These are phyloP conservation scores for Solenopsis fugax DNA, from an alignment of 1,140 invertebrate species.

Conservation along the genomic window DNA sequence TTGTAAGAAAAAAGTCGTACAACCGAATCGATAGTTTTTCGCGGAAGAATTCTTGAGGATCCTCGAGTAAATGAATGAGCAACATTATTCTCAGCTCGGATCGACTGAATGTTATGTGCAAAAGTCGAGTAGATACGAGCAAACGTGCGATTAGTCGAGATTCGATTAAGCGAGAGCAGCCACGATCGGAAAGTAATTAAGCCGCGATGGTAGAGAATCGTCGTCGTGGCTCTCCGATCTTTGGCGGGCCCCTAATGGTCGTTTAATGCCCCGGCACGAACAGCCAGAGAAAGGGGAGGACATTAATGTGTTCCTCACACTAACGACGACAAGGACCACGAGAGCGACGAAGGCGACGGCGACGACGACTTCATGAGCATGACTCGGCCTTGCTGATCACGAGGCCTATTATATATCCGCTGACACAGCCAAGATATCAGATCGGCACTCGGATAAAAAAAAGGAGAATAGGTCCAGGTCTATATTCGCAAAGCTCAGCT, in stretches of 20 bases:
- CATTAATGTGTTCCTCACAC: constrained; percentile 65
- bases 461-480: background rate
- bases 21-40: background rate
- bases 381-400: constrained; percentile 43
- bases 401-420: constrained; percentile 67
- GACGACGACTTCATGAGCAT: constrained; percentile 35
- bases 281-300: constrained; percentile 28
- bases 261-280: constrained; percentile 52
- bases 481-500: constrained; percentile 11
- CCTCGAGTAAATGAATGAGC: background rate
- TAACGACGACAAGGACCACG: constrained; percentile 25
- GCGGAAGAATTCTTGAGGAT: background rate
- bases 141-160: constrained; percentile 68
- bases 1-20: background rate
- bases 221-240: constrained; percentile 36
- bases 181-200: constrained; percentile 76
- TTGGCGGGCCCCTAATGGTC: constrained; percentile 53
- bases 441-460: constrained; percentile 29
- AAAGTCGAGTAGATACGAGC: constrained; percentile 31
- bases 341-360: background rate
- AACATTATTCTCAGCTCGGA: background rate
- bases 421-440: constrained; percentile 61
- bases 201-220: constrained; percentile 65
- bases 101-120: constrained; percentile 47
- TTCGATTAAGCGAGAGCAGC: constrained; percentile 74